Evolutionary conservation across 2,888 invertebrate species (phyloP), one percentile per base, ranked within the genome.

Genomic region (Aleiodes testaceus): DNA sequence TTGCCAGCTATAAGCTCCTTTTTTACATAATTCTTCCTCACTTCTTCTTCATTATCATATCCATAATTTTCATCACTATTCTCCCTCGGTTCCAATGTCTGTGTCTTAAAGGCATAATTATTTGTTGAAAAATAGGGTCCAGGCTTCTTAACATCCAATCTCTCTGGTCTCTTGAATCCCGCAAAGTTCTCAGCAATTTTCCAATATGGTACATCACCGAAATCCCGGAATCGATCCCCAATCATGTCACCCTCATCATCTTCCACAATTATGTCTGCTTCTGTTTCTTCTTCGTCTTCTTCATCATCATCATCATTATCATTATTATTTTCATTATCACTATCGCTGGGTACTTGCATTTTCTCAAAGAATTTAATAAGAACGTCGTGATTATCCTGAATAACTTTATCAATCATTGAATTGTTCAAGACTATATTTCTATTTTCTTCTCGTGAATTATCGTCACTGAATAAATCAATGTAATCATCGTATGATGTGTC

Each of bases 101-200:
- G 77, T n/a, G 65, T 78, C 77, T 89, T 87, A 73, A 90, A 90
- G 20, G 89, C 89, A 73, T 88, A 89, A 79, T 90, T 92, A 88
- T 93, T 92, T 70, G 92, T 91, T 83, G 92, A 91, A 88, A 93
- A 92, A 72, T 92, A 92, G 64, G 97, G 97, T 72, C 97, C 97
- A n/a, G 97, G 97, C 89, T 97, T 97, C 89, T 97, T 97, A 65
- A 97, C 97, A 88, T 97, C 97, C 77, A 96, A 91, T 82, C 97
- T 91, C 89, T 97, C 97, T 80, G 94, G 93, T 81, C 97, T 91
- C 81, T 95, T 94, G 89, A 97, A 97, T 75, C 94, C 95, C 88
- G 84, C 80, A n/a, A 86, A 73, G 66, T 84, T 84, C 22, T 80
- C 80, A 42, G 80, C 79, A 79, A 81, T 80, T 12, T 85, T 70